Evolutionary conservation across 2,113 vertebrate genomes (phyloP), one percentile per base, ranked within the genome.

Genomic region (Seriola aureovittata): DNA sequence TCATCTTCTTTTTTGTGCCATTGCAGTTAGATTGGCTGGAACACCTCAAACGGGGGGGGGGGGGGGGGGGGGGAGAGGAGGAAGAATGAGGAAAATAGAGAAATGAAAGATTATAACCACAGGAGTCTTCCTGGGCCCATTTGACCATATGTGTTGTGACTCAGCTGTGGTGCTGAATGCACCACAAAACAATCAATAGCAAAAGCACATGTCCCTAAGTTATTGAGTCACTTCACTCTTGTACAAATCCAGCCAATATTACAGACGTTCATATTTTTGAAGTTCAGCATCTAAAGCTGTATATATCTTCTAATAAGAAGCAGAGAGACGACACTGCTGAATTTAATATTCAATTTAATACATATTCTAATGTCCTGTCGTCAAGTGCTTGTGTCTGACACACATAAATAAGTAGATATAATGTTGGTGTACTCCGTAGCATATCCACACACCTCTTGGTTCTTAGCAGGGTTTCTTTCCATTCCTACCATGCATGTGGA

Each of bases 101-200:
- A 23, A 46, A 21, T 44, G 36, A 69, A 66, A 74, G 42, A 54
- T 21, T 16, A 32, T 23, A 66, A 63, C 72, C 76, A 46, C 1
- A 5, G 66, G 78, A 64, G 57, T 40, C 55, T 64, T 75, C 21
- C 14, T 17, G 48, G 71, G 78, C 23, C 29, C 14, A 44, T 86
- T 75, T 78, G 66, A 78, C 70, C 57, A n/a, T 2, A 36, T 17
- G 0, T 59, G 58, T 40, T 42, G 52, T 48, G 75, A 73, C 36
- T 78, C 42, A 50, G 52, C 78, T 50, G 58, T 44, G 54, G 32
- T n/a, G 29, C 17, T 75, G 17, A 60, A 75, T 72, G 48, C 19
- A 21, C 58, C 46, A 73, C 32, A 57, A 46, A 67, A 62, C 1
- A 23, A 73, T 52, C 50, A 36, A 78, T 64, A 65, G 55, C 29